Evolutionary conservation across 2,888 invertebrate genomes (phyloP), one percentile per base, ranked within the genome.

Genomic region (Morpho helenor): DNA sequence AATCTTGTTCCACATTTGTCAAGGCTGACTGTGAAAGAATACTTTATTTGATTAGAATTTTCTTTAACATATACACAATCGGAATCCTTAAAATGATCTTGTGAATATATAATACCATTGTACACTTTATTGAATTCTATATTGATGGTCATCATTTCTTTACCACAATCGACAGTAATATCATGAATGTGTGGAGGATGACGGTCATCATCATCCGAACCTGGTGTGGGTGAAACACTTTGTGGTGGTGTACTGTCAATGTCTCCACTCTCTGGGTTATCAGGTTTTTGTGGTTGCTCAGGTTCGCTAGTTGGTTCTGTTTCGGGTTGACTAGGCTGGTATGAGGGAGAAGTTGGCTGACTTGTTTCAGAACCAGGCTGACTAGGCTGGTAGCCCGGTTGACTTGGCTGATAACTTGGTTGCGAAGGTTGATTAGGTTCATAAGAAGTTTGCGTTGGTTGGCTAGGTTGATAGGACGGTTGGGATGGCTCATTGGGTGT

Each of bases 121-220:
- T 95, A 96, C 16, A 85, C 89, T 62, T 94, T 92, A 77, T 95
- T 95, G 79, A 96, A 96, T 78, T 95, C 95, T 8, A 96, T 92
- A 66, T 94, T 93, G 61, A 96, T 95, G 1, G 94, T 95, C 96
- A 96, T 96, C 93, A 94, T 94, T 65, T 95, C 95, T 76, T 95
- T 96, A 59, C 94, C 94, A 71, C 96, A 96, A 70, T 94, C 92
- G 0, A 96, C 96, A 46, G 95, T 93, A 57, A 96, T 93, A 0
- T 92, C 92, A 73, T 95, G 94, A 66, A 96, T 94, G 67, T 95
- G 95, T 3, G 96, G 94, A 47, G 95, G 95, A 73, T 95, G 95
- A 57, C 93, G 93, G 52, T 92, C 86, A 40, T 94, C 94, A 45
- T 93, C 94, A 46, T 72, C 71, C 46, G 72, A 62, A 10, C 59